Percentiles rank a stretch among this genome's conserved stretches.
Evolutionary conservation across 2,888 invertebrate genomes (phyloP).

Genomic region (Nycteola revayana): DNA sequence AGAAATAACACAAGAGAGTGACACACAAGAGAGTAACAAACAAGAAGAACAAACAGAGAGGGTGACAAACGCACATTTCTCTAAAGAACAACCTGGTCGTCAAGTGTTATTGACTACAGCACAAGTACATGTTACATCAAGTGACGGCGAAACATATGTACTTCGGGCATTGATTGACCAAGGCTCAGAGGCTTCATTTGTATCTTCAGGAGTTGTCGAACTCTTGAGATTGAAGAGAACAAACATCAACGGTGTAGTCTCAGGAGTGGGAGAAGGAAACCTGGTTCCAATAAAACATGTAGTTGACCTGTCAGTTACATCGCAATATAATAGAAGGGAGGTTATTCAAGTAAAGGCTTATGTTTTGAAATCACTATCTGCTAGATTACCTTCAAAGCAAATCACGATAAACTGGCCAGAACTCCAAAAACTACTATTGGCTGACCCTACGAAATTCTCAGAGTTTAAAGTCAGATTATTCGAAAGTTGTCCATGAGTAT

Average conservation of each 20-base stretch:
- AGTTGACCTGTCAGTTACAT: slow-evolving; percentile 10
- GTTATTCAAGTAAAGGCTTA: slow-evolving; percentile 4
- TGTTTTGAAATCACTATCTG: slow-evolving; percentile 3
- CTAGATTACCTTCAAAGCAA: slow-evolving; percentile 4
- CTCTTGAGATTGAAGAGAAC: slow-evolving; percentile 19
- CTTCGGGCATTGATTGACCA: slow-evolving; percentile 29
- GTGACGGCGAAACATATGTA: slow-evolving; percentile 11
- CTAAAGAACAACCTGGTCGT: slow-evolving; percentile 20
- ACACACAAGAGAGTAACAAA: neutral
- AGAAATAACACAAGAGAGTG: slow-evolving; percentile 1
- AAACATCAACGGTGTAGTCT: slow-evolving; percentile 19
- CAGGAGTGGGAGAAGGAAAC: slow-evolving; percentile 24
- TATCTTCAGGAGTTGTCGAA: slow-evolving; percentile 20
- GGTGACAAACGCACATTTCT: slow-evolving; percentile 7
- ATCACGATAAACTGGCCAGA: too few species aligned
- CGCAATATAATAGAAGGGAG: slow-evolving; percentile 1
- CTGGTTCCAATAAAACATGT: slow-evolving; percentile 14
- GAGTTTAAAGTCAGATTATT: slow-evolving; percentile 2
- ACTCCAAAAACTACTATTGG: too few species aligned
- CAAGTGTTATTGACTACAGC: slow-evolving; percentile 19
- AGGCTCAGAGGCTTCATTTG: slow-evolving; percentile 32
- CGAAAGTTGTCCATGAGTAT: slow-evolving; percentile 2
- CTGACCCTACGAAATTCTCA: too few species aligned
- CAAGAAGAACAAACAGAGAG: slow-evolving; percentile 3
- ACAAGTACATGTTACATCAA: slow-evolving; percentile 13